phyloP scores from a whole-genome alignment of 2,888 invertebrate species.

The Acronicta leporina region DNA sequence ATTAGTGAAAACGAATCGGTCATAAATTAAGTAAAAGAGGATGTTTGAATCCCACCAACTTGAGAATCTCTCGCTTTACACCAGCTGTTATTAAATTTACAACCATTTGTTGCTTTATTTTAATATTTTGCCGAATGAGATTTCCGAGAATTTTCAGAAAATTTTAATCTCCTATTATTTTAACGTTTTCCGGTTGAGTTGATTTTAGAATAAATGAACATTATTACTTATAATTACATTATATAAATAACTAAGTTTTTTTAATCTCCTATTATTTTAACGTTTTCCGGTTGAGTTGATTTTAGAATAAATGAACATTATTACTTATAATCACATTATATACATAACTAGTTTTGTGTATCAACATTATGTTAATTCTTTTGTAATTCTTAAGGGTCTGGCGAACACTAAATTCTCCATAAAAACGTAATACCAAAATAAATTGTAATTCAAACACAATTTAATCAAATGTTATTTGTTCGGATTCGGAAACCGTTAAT shows the following conservation, averaged over 20 bases:
- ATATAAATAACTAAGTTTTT: too few species aligned
- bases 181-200: background rate
- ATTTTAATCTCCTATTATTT: constrained; percentile 5
- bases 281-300: background rate
- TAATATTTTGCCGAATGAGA: constrained; percentile 29
- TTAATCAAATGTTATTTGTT: too few species aligned
- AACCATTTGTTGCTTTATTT: constrained; percentile 54
- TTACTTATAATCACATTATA: too few species aligned
- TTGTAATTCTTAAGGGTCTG: too few species aligned
- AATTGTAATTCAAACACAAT: too few species aligned
- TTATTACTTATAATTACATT: too few species aligned
- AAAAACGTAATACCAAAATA: too few species aligned
- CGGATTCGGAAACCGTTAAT: too few species aligned
- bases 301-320: background rate
- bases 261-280: background rate
- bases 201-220: background rate
- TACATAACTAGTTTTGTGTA: too few species aligned
- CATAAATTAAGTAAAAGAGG: constrained; percentile 73
- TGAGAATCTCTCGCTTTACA: constrained; percentile 58
- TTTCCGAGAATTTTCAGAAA: constrained; percentile 29
- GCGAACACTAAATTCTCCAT: too few species aligned
- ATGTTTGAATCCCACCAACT: constrained; percentile 63
- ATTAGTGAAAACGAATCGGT: constrained; percentile 75
- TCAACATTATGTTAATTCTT: too few species aligned
- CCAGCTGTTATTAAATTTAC: constrained; percentile 62